phyloP scores from a whole-genome alignment of 2,113 vertebrate genomes.

The human (Homo sapiens) region DNA sequence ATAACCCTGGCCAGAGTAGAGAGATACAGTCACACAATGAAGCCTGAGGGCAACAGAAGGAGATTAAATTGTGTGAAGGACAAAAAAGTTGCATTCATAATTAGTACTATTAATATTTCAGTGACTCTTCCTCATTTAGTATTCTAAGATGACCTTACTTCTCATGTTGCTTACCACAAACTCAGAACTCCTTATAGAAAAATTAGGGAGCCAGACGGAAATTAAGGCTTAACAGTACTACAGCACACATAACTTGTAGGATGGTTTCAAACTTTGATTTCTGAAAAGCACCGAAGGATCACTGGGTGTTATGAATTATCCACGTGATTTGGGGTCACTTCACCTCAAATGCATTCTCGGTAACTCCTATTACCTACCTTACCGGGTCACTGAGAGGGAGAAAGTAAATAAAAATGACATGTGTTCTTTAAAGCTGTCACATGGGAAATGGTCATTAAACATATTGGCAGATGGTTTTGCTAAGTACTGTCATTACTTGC shows the following conservation, averaged over 20 bases:
- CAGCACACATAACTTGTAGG: background rate
- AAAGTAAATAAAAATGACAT: background rate
- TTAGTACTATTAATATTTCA: background rate
- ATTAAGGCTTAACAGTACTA: background rate
- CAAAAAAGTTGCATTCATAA: background rate
- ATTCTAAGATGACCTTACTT: background rate
- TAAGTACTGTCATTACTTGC: background rate
- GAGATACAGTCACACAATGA: background rate
- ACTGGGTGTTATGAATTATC: background rate
- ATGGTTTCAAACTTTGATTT: background rate
- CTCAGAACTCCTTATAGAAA: background rate
- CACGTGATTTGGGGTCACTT: background rate
- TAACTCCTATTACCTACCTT: background rate
- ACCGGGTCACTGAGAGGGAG: background rate
- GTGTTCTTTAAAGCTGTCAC: background rate
- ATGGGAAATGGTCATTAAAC: background rate
- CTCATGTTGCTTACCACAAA: background rate
- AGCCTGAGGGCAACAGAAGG: background rate
- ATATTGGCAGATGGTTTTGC: background rate
- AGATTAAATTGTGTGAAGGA: background rate
- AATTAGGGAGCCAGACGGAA: background rate
- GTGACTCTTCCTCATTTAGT: background rate
- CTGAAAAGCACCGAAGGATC: background rate
- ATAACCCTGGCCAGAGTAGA: background rate
- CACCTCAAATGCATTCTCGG: background rate